Percentiles rank a stretch among this genome's conserved stretches.
Conservation (phyloP, 2,888 invertebrate species). For the Smittia sp. region DNA sequence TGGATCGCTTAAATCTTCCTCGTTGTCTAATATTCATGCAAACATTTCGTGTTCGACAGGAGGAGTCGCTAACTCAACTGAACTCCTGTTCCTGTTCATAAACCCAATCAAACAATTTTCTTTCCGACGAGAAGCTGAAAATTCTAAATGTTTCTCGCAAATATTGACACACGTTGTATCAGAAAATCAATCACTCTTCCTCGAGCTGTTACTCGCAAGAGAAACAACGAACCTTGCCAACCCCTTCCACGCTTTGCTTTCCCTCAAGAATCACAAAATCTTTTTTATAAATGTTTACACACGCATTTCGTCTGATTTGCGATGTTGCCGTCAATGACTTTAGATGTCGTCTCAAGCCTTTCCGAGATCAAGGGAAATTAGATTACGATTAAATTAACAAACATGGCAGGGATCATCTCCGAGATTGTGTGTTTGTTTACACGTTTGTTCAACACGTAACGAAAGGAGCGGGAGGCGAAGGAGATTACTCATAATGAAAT, state of each 20-base stretch:
- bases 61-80: neutral
- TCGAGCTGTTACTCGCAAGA: constrained; percentile 19
- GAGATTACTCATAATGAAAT: neutral
- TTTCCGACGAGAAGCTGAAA: constrained; percentile 10
- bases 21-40: neutral
- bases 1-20: neutral
- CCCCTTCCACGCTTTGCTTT: neutral
- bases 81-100: neutral
- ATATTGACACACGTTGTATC: constrained; percentile 36
- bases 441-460: constrained; percentile 15
- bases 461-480: neutral
- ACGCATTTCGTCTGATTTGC: constrained; percentile 31
- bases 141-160: constrained; percentile 19
- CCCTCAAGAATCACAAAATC: neutral
- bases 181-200: constrained; percentile 40
- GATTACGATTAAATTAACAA: constrained; percentile 41
- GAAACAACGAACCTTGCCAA: neutral
- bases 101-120: constrained; percentile 28
- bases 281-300: constrained; percentile 12
- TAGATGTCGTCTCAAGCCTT: neutral
- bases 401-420: constrained; percentile 33
- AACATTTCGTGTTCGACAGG: constrained; percentile 20
- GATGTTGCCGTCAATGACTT: constrained; percentile 28
- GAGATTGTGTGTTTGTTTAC: constrained; percentile 24
- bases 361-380: constrained; percentile 31